Evolutionary conservation across 2,113 vertebrate species (phyloP).

Genomic region (Anthoscopus minutus): DNA sequence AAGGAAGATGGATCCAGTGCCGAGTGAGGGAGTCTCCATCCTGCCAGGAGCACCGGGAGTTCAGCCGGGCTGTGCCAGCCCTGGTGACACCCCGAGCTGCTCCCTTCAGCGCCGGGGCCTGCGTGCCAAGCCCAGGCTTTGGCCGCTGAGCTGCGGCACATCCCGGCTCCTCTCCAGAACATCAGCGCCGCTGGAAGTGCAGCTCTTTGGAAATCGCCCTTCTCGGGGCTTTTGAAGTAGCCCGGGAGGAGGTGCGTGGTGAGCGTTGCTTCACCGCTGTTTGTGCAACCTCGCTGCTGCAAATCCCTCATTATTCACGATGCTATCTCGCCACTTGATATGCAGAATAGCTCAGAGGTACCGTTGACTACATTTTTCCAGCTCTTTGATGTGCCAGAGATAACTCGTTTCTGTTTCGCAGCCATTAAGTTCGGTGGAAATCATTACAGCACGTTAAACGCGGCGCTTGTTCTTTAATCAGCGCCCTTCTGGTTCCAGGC

Average conservation of each 20-base stretch:
- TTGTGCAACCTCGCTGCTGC: slow-evolving; percentile 45
- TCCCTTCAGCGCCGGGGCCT: not conserved
- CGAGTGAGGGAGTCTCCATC: not conserved
- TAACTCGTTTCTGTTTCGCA: slow-evolving; percentile 51
- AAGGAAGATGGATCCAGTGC: not conserved
- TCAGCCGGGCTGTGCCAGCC: not conserved
- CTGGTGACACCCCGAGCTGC: not conserved
- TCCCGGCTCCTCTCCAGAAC: not conserved
- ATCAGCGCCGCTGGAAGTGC: not conserved
- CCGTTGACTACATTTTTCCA: slow-evolving; percentile 60
- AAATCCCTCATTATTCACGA: slow-evolving; percentile 34
- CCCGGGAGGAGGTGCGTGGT: not conserved
- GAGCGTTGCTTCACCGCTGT: not conserved
- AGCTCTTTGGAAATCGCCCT: not conserved
- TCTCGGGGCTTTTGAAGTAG: not conserved
- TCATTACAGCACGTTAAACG: not conserved
- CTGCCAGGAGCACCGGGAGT: not conserved
- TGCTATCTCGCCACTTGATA: slow-evolving; percentile 49
- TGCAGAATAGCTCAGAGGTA: slow-evolving; percentile 44
- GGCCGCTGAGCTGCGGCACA: not conserved
- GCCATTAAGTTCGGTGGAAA: slow-evolving; percentile 38
- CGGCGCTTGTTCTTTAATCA: slow-evolving; percentile 18
- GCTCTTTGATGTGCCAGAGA: slow-evolving; percentile 56
- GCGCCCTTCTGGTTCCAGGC: not conserved
- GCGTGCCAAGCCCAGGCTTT: not conserved